These are phyloP conservation scores for Poeciliopsis retropinna DNA, from an alignment of 2,113 vertebrate species.

Conservation along the genomic window DNA sequence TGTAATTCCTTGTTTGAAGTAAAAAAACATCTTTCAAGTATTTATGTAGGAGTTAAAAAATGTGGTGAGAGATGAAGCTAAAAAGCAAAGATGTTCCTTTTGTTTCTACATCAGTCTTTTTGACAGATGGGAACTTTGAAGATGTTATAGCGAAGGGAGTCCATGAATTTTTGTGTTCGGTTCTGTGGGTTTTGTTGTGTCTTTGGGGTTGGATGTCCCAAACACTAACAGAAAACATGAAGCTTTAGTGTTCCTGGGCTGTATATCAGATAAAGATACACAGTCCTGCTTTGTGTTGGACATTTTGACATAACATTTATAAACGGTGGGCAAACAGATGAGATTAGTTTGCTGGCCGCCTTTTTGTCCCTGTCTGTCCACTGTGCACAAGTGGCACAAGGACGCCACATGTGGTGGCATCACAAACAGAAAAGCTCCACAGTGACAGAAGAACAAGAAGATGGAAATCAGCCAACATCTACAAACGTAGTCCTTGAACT, in stretches of 20 bases:
- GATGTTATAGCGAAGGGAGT: slow-evolving; percentile 7
- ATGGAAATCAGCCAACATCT: slow-evolving; percentile 1
- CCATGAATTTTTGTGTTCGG: background rate
- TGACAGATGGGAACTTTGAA: slow-evolving; percentile 16
- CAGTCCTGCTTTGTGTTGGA: background rate
- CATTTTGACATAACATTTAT: slow-evolving; percentile 21
- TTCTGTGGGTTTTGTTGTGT: background rate
- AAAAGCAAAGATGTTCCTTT: slow-evolving; percentile 16
- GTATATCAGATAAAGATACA: background rate
- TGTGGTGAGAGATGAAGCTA: slow-evolving; percentile 27
- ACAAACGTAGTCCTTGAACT: background rate
- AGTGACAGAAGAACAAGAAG: background rate
- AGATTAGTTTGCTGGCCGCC: background rate
- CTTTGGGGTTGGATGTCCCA: slow-evolving; percentile 11
- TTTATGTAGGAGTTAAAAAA: slow-evolving; percentile 34
- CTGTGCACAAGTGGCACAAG: slow-evolving; percentile 29
- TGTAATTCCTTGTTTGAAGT: slow-evolving; percentile 19
- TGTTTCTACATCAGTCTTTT: slow-evolving; percentile 20
- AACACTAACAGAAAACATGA: slow-evolving; percentile 32
- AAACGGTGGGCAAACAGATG: slow-evolving; percentile 22
- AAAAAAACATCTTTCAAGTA: slow-evolving; percentile 1
- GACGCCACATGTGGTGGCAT: slow-evolving; percentile 23
- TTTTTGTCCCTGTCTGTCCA: slow-evolving; percentile 15
- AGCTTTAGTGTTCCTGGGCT: background rate
- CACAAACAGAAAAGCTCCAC: background rate